Evolutionary conservation across 2,888 invertebrate genomes (phyloP).

Genomic region (Pasiphila rectangulata): DNA sequence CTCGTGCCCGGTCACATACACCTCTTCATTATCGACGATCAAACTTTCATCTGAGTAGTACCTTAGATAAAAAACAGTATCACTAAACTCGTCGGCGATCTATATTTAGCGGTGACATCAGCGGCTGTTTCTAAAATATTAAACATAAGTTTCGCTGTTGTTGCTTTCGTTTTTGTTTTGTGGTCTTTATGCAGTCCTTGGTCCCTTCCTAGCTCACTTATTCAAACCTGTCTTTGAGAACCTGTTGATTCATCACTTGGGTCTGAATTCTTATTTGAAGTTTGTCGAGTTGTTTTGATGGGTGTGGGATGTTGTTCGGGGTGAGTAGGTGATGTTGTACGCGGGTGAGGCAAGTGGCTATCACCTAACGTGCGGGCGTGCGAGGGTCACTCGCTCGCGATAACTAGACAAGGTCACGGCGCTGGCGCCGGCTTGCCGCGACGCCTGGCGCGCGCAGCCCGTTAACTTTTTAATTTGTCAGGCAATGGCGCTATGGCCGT

Average conservation of each 20-base stretch:
- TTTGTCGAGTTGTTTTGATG: background rate
- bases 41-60: constrained; percentile 46
- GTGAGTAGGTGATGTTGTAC: constrained; percentile 25
- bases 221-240: constrained; percentile 16
- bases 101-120: constrained; percentile 73
- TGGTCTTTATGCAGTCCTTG: constrained; percentile 15
- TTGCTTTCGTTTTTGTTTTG: constrained; percentile 40
- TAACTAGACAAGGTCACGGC: constrained; percentile 77
- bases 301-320: constrained; percentile 17
- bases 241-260: constrained; percentile 12
- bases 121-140: constrained; percentile 53
- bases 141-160: constrained; percentile 52
- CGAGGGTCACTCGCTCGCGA: constrained; percentile 74
- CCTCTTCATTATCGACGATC: constrained; percentile 30
- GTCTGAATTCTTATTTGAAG: background rate
- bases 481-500: constrained; percentile 53
- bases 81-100: constrained; percentile 52
- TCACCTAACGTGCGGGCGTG: constrained; percentile 60
- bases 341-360: constrained; percentile 43
- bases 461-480: constrained; percentile 76
- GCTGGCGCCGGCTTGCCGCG: constrained; percentile 72
- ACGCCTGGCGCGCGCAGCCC: constrained; percentile 62
- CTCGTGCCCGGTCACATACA: constrained; percentile 37
- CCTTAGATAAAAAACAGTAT: constrained; percentile 60
- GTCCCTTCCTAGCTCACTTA: constrained; percentile 8